Evolutionary conservation across 2,888 invertebrate genomes (phyloP), one percentile per base, ranked within the genome.

Genomic region (Alloplasta piceator): DNA sequence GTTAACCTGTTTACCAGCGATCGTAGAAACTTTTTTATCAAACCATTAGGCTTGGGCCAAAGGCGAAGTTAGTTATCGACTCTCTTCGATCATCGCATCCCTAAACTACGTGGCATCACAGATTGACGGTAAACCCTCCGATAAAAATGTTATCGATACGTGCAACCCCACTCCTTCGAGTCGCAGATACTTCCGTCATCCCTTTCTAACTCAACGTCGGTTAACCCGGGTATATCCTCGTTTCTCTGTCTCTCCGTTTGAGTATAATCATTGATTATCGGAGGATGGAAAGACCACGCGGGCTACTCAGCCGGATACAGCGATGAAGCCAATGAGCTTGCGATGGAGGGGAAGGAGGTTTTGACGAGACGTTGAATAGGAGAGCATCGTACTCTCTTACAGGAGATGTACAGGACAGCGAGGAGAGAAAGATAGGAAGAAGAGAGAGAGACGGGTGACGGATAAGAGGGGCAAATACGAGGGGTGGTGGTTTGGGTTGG

Each of bases 251-350:
- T 89, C 89, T 87, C 87, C 87, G 93, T 94, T 94, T 93, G 93
- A 93, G 93, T 93, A 93, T 94, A 94, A 94, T 94, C 94, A 94
- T 94, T 94, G 94, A 94, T 94, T 94, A 94, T 94, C 92, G 93
- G 92, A 93, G 91, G 93, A 89, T 88, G 89, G 90, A 90, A 26
- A 90, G 90, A 88, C 90, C 88, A 58, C 66, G 60, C 67, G 89
- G 26, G 89, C 90, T 89, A 90, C 90, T 91, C 91, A 70, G 78
- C 82, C 80, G 78, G 76, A 58, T 48, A 66, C 60, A 77, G 83
- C 26, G 26, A n/a, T n/a, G n/a, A 76, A 82, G 80, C 83, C 75
- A 68, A 43, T 68, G 84, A 82, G 87, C 80, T 83, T 84, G 85
- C 83, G 85, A 86, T 83, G 84, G 52, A 71, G 78, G 78, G 66